Evolutionary conservation across 2,888 invertebrate species (phyloP).

Genomic region (Mythimna vitellina): DNA sequence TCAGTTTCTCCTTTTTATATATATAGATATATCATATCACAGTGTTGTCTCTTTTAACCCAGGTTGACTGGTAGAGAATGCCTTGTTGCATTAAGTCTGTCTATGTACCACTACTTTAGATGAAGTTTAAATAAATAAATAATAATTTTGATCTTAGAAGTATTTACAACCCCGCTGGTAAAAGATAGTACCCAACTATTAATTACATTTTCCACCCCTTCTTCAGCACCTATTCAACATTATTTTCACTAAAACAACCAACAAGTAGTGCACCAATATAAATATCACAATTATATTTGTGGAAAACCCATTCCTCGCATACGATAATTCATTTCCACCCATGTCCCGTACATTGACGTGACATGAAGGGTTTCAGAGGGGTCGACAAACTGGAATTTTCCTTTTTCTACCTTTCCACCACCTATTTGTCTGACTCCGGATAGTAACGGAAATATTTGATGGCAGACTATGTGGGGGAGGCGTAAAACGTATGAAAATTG

Average conservation of each 20-base stretch:
- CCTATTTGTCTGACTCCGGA: background rate
- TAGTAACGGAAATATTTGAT: background rate
- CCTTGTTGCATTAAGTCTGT: too few species aligned
- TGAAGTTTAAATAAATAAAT: too few species aligned
- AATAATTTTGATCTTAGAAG: too few species aligned
- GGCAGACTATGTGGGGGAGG: background rate
- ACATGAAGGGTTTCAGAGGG: slow-evolving; percentile 20
- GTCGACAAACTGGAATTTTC: slow-evolving; percentile 12
- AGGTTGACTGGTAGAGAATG: too few species aligned
- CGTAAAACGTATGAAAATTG: background rate
- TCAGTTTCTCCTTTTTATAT: too few species aligned
- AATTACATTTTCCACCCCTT: background rate
- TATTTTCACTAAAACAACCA: background rate
- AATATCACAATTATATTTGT: slow-evolving; percentile 23
- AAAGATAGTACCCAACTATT: too few species aligned
- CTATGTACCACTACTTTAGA: too few species aligned
- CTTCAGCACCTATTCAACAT: background rate
- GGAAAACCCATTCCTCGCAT: slow-evolving; percentile 3
- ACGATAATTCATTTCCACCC: slow-evolving; percentile 49
- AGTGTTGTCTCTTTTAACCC: too few species aligned
- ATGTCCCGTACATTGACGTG: slow-evolving; percentile 34
- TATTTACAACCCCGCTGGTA: too few species aligned
- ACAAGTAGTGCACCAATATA: background rate
- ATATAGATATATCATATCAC: too few species aligned
- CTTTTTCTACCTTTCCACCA: slow-evolving; percentile 1